Conservation (phyloP, 1,140 invertebrate genomes). For the Cyrtorhinus lividipennis region DNA sequence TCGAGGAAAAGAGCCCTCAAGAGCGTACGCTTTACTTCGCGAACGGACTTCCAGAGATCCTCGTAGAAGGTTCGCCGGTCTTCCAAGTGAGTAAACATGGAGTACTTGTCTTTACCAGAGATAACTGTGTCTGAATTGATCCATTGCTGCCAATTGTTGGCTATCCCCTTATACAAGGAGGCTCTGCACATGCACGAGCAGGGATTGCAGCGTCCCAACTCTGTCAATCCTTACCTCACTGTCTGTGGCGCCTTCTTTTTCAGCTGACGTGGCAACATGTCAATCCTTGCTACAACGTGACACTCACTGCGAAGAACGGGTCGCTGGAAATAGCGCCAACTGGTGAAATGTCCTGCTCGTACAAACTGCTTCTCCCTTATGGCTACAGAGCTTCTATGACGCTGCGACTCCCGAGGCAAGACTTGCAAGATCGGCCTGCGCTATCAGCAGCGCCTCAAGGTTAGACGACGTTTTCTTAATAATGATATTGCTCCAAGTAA, state of each 20-base stretch:
- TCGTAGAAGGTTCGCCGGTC: conserved; percentile 39
- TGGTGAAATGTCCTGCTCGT: conserved; percentile 40
- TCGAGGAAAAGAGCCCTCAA: conserved; percentile 40
- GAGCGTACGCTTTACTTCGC: conserved; percentile 40
- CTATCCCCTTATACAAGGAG: not conserved
- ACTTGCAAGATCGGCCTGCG: not conserved
- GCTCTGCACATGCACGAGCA: not conserved
- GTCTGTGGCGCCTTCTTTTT: not conserved
- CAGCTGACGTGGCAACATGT: conserved; percentile 27
- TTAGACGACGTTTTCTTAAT: not conserved
- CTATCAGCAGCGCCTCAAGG: not conserved
- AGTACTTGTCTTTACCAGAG: conserved; percentile 28
- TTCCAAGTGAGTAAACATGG: conserved; percentile 43
- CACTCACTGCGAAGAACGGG: conserved; percentile 40
- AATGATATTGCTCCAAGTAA: too few relatives aligned
- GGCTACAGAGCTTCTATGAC: conserved; percentile 36
- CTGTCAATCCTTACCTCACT: not conserved
- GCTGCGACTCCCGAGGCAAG: conserved; percentile 4
- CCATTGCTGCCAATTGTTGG: too few relatives aligned
- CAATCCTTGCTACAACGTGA: conserved; percentile 48
- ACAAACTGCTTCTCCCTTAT: conserved; percentile 44
- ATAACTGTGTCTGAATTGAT: not conserved
- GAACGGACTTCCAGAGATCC: conserved; percentile 31
- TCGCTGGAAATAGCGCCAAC: conserved; percentile 40
- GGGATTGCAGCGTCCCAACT: not conserved